Conservation (phyloP, 2,797 vertebrate species). For the Sebastes vulpes region DNA sequence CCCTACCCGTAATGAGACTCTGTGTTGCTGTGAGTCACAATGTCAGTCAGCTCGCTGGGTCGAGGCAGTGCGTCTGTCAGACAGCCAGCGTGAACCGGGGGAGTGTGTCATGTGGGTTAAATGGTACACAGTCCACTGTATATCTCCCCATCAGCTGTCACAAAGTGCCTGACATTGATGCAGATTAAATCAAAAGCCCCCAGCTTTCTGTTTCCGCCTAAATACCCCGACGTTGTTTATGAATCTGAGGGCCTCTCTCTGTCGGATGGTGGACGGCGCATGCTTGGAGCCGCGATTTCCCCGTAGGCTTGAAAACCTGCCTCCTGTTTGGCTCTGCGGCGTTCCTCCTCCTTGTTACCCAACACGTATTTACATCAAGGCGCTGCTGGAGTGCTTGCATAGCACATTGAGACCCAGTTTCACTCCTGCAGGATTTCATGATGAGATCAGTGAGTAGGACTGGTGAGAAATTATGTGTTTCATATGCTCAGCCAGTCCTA, state of each 20-base stretch:
- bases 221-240: constrained; percentile 61
- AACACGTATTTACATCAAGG: constrained; percentile 61
- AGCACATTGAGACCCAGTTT: constrained; percentile 68
- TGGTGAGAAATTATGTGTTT: constrained; percentile 62
- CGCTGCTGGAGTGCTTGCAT: constrained; percentile 47
- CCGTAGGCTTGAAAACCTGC: constrained; percentile 45
- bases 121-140: constrained; percentile 75
- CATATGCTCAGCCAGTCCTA: constrained; percentile 56
- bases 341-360: constrained; percentile 63
- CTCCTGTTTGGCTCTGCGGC: constrained; percentile 38
- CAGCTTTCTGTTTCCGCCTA: constrained; percentile 35
- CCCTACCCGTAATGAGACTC: constrained; percentile 70
- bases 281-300: constrained; percentile 63
- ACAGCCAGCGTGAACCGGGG: constrained; percentile 58
- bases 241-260: constrained; percentile 49
- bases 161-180: constrained; percentile 67
- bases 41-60: constrained; percentile 63
- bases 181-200: constrained; percentile 75
- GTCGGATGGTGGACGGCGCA: constrained; percentile 21
- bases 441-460: constrained; percentile 60
- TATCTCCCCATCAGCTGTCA: constrained; percentile 75
- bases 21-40: constrained; percentile 64
- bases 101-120: constrained; percentile 80
- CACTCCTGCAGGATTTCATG: constrained; percentile 58
- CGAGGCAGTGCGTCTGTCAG: constrained; percentile 61